Evolutionary conservation across 2,888 invertebrate species (phyloP).

Genomic region (Dryobotodes eremita): DNA sequence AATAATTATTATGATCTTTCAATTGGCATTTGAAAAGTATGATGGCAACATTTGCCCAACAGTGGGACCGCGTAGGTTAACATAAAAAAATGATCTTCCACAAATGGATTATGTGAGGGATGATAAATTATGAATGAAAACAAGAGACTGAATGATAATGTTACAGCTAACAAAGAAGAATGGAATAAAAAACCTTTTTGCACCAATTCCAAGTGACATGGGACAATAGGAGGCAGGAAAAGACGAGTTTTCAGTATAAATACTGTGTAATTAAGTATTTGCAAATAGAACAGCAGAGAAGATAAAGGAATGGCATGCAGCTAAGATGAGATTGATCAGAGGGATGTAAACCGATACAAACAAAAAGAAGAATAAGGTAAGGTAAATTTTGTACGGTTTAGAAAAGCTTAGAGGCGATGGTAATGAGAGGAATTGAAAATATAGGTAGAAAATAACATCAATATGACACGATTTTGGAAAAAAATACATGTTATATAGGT

Average conservation of each 20-base stretch:
- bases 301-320: background rate
- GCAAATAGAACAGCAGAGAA: background rate
- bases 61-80: background rate
- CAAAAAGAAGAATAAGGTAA: background rate
- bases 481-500: background rate
- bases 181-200: background rate
- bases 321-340: background rate
- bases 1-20: background rate
- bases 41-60: background rate
- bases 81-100: background rate
- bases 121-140: background rate
- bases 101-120: background rate
- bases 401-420: background rate
- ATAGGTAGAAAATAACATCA: background rate
- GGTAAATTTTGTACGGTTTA: background rate
- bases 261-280: background rate
- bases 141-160: background rate
- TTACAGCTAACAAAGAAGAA: background rate
- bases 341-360: background rate
- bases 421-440: background rate
- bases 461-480: background rate
- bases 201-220: background rate
- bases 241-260: background rate
- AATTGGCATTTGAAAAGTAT: too few relatives aligned
- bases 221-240: accelerated